These are phyloP conservation scores for Eupithecia subfuscata DNA, from an alignment of 2,888 invertebrate genomes.

Conservation along the genomic window DNA sequence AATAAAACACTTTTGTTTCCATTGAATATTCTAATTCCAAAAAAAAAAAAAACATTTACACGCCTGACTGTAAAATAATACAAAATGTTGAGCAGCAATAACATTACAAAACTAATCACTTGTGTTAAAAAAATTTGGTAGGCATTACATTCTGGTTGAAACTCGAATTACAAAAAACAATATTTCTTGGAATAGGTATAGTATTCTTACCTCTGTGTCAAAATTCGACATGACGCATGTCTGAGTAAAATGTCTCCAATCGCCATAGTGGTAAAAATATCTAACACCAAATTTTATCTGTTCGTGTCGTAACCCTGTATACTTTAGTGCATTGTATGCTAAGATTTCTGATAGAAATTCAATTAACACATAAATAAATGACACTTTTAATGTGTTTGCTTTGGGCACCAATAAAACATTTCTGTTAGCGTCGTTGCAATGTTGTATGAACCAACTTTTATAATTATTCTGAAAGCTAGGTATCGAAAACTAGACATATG, in stretches of 20 bases:
- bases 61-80: too few species aligned
- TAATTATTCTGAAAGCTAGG: not conserved
- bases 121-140: too few species aligned
- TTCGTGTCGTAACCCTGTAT: not conserved
- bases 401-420: conserved; percentile 42
- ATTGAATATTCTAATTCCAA: too few species aligned
- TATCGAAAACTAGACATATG: not conserved
- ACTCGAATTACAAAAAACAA: too few species aligned
- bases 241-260: not conserved
- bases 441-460: conserved; percentile 28
- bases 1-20: too few species aligned
- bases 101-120: too few species aligned
- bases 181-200: too few species aligned
- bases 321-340: not conserved
- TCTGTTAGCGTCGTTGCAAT: conserved; percentile 27
- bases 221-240: not conserved
- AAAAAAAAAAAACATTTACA: too few species aligned
- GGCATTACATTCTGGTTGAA: too few species aligned
- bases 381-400: conserved; percentile 42
- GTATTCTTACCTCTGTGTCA: too few species aligned
- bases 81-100: too few species aligned
- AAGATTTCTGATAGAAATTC: conserved; percentile 32
- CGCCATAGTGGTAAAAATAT: not conserved
- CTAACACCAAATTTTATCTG: not conserved
- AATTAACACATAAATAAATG: conserved; percentile 48